Conservation (phyloP, 2,888 invertebrate species). For the Empis stercorea region DNA sequence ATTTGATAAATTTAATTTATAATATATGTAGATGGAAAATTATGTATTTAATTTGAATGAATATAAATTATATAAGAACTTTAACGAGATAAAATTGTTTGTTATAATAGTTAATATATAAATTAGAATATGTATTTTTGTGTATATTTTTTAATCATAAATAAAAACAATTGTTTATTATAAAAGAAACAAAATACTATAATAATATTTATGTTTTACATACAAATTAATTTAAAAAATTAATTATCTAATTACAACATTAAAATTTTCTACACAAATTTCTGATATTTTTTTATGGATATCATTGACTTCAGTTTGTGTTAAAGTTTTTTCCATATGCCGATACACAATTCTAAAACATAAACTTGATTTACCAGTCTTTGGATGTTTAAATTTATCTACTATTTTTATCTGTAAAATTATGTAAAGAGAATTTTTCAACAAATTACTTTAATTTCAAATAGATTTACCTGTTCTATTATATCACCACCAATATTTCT, state of each 20-base stretch:
- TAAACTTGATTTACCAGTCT: conserved; percentile 67
- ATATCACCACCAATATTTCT: conserved; percentile 78
- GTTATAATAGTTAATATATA: too few species aligned
- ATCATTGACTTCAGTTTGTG: conserved; percentile 71
- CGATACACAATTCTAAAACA: conserved; percentile 89
- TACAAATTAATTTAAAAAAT: too few species aligned
- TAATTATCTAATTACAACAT: conserved; percentile 31
- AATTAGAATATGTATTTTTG: too few species aligned
- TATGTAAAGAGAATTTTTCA: background rate
- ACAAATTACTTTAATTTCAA: background rate
- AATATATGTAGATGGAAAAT: too few species aligned
- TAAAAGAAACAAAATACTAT: too few species aligned
- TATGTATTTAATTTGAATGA: too few species aligned
- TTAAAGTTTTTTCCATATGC: conserved; percentile 79
- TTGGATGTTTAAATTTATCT: conserved; percentile 80
- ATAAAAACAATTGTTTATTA: too few species aligned
- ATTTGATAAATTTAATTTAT: too few species aligned
- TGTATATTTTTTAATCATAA: too few species aligned
- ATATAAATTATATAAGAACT: too few species aligned
- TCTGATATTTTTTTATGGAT: conserved; percentile 67
- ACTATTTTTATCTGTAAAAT: conserved; percentile 55
- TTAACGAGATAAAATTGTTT: too few species aligned
- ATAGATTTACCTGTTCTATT: conserved; percentile 66
- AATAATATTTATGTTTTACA: too few species aligned
- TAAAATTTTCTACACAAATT: conserved; percentile 35